Base-by-base conservation (phyloP, 2,797 vertebrate genomes). In the Diplodus sargus region DNA sequence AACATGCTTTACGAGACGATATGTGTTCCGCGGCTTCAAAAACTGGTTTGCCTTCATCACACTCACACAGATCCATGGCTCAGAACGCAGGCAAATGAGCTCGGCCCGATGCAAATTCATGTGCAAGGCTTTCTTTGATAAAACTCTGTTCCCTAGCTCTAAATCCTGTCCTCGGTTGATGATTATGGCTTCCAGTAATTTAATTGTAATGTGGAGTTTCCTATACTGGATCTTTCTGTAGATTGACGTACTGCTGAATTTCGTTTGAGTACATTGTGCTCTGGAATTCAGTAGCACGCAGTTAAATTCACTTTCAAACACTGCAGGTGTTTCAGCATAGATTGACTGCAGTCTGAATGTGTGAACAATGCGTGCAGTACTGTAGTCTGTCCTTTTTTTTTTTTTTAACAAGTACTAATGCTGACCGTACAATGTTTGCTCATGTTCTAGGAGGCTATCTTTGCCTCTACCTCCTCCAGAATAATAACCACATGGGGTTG, bases 101-200 rank as follows among this genome's bases (percentile, higher is more conserved):
- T 77, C 28, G 66, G 63, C 51, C 45, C 68, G 15, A 89, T 91
- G 87, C 89, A 93, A 92, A 92, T 89, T 0, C 61, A 74, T 57
- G 22, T 30, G 60, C 30, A 16, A 58, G 47, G 34, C 65, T 60
- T 64, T 61, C 64, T 77, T 65, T 53, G 56, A 66, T 61, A 59
- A 61, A 66, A 79, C 64, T 23, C 16, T 45, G 57, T 51, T 60
- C 49, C 47, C 81, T 25, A 49, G 28, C 66, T 73, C 66, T 84
- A 65, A 53, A 80, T 79, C 60, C 16, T 68, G 67, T 49, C 9
- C 47, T 68, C 66, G 23, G 39, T 70, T 72, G 43, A 81, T 78
- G 72, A 65, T 68, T 76, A 56, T n/a, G 17, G 30, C 52, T 61
- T 74, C 22, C n/a, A 25, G 48, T 42, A 25, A 65, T 72, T 68